Base-by-base conservation (phyloP, 1,140 invertebrate species). In the Ctenoplectra terminalis region DNA sequence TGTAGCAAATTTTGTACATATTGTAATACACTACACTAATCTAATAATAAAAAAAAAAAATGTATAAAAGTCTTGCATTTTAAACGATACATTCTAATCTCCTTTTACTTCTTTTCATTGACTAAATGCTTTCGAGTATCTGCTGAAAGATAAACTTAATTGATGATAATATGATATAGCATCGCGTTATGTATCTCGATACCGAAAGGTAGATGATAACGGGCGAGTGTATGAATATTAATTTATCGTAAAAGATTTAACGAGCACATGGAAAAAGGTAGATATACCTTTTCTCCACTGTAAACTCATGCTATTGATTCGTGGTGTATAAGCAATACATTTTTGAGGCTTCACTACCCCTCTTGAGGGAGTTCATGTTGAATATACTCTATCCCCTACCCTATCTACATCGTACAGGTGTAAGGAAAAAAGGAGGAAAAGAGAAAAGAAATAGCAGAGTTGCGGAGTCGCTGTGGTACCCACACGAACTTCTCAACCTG, bases 271-370 rank as follows among this genome's bases (percentile, higher is more conserved):
- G 81, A 37, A 20, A 23, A 87, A 90, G 77, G 60, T 58, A 82
- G 66, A 82, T 87, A 85, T 90, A 81, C 52, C 89, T 82, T 85
- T 79, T 88, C 70, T 75, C 64, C 46, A 81, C 82, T 86, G 63
- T 88, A 88, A 48, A 64, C 48, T 40, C 48, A 56, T 72, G 63
- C 88, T 93, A 93, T 93, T 89, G 92, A 93, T 93, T 93, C 89
- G 89, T 82, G 82, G 88, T 91, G 88, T 90, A 91, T 84, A 91
- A 91, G 90, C 88, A 91, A 92, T 84, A 91, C 92, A 92, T 91
- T 93, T 93, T 88, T 93, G 82, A 81, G 93, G 93, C 91, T 93
- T 93, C 93, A 58, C 83, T 90, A 89, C 77, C 90, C 90, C 90
- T 88, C 90, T 91, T 92, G 87, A 89, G 88, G 88, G 89, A 90